Base-by-base conservation (phyloP, 2,888 invertebrate species). In the Zonitis immaculata region DNA sequence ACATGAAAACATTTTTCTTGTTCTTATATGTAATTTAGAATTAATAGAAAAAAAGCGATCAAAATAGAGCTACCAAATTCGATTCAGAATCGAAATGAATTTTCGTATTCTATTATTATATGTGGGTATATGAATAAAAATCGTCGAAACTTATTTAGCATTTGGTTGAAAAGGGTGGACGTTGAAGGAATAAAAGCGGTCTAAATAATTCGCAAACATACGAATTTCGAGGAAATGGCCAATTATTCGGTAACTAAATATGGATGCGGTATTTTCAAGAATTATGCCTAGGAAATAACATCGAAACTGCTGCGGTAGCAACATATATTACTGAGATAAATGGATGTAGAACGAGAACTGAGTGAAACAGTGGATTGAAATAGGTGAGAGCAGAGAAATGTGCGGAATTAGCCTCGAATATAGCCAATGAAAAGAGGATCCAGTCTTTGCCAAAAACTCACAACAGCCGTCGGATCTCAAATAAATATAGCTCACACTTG, bases 321-420 rank as follows among this genome's bases (percentile, higher is more conserved):
- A 64, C 61, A 64, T 66, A 65, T 62, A 65, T 64, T 66, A 62
- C 57, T 53, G 58, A 67, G 66, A 68, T 64, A 64, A 66, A 68
- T 67, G 65, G 64, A 52, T 58, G 42, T 52, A 55, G 57, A 60
- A 58, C 57, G 56, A 59, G 54, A 54, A 60, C 52, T 55, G 56
- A 60, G 54, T 63, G 62, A 66, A 65, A 66, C 60, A 65, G 62
- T 64, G 62, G 64, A 66, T 63, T 68, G 63, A 66, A 66, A 66
- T 67, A 68, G 65, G 67, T 69, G 67, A 66, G 66, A 68, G 65
- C 59, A 51, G 61, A 61, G 63, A 64, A 65, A 67, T 66, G 68
- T 67, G 65, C 49, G 54, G 60, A 60, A 61, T 60, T 61, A 61
- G 54, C 60, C 52, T 56, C 50, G 59, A 59, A 59, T 58, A 60